Evolutionary conservation across 2,113 vertebrate species (phyloP).

Genomic region (Forbesichthys papilliferus): DNA sequence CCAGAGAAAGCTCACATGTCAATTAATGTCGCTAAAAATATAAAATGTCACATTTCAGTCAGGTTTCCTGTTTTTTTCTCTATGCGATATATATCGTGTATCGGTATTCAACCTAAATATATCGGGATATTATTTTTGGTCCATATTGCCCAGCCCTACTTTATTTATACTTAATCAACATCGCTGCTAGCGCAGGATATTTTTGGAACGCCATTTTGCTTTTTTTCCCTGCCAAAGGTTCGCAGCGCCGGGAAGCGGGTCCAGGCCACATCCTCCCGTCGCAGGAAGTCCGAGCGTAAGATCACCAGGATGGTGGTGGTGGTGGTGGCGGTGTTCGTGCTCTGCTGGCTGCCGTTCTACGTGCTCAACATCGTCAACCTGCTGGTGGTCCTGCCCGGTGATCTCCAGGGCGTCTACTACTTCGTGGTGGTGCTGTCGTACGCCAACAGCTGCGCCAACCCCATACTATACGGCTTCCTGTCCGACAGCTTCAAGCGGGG

Average conservation of each 20-base stretch:
- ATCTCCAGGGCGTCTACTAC: slow-evolving; percentile 89
- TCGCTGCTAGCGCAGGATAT: background rate
- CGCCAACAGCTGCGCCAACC: slow-evolving; percentile 94
- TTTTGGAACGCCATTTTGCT: background rate
- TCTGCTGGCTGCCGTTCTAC: slow-evolving; percentile 96
- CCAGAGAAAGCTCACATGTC: too few species aligned
- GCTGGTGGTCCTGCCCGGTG: slow-evolving; percentile 84
- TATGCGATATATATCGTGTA: too few species aligned
- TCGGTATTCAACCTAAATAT: too few species aligned
- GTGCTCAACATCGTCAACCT: slow-evolving; percentile 92
- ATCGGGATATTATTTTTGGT: too few species aligned
- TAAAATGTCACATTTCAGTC: too few species aligned
- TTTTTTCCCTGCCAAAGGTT: slow-evolving; percentile 59
- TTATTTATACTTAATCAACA: too few species aligned
- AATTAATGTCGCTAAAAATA: too few species aligned
- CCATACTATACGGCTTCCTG: slow-evolving; percentile 92
- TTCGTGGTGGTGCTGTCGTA: slow-evolving; percentile 95
- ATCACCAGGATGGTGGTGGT: slow-evolving; percentile 95
- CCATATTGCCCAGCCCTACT: too few species aligned
- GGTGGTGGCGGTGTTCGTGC: slow-evolving; percentile 88
- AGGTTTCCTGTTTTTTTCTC: too few species aligned
- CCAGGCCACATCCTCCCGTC: slow-evolving; percentile 80
- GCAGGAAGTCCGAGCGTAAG: slow-evolving; percentile 87
- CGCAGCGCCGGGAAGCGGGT: slow-evolving; percentile 85
- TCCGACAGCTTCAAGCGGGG: slow-evolving; percentile 95